Evolutionary conservation across 2,113 vertebrate species (phyloP).

Genomic region (Saccopteryx bilineata): DNA sequence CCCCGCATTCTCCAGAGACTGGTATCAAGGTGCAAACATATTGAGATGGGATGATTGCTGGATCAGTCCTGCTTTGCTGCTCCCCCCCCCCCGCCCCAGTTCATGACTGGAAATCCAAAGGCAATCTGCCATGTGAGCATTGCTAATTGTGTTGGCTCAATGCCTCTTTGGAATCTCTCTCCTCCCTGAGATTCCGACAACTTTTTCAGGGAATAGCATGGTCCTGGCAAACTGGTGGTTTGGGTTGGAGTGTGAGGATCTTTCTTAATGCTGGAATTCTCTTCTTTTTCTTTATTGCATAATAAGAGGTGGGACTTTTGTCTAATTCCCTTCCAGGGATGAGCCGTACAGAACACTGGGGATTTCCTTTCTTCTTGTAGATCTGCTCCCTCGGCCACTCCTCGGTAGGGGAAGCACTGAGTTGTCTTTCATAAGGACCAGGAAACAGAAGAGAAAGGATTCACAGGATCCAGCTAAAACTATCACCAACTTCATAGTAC

Average conservation of each 20-base stretch:
- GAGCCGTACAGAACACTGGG: not conserved
- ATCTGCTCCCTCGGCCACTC: not conserved
- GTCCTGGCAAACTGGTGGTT: not conserved
- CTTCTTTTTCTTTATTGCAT: slow-evolving; percentile 2
- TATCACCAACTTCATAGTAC: not conserved
- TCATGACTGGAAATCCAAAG: slow-evolving; percentile 82
- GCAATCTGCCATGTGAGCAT: slow-evolving; percentile 73
- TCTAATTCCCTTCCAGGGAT: not conserved
- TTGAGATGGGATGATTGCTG: slow-evolving; percentile 78
- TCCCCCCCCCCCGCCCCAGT: slow-evolving; percentile 64
- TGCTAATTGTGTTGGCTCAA: slow-evolving; percentile 75
- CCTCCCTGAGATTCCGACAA: slow-evolving; percentile 59
- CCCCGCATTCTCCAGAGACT: slow-evolving; percentile 78
- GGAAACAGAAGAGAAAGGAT: not conserved
- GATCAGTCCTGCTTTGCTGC: slow-evolving; percentile 70
- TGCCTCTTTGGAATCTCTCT: slow-evolving; percentile 74
- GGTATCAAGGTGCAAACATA: slow-evolving; percentile 85
- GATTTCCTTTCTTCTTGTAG: not conserved
- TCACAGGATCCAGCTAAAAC: not conserved
- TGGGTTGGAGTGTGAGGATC: not conserved
- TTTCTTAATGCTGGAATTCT: not conserved
- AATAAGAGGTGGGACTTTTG: not conserved
- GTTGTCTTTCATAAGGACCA: not conserved
- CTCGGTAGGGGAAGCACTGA: not conserved
- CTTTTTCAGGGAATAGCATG: slow-evolving; percentile 15